Conservation (phyloP, 2,888 invertebrate species). For the Plebejus melissa region DNA sequence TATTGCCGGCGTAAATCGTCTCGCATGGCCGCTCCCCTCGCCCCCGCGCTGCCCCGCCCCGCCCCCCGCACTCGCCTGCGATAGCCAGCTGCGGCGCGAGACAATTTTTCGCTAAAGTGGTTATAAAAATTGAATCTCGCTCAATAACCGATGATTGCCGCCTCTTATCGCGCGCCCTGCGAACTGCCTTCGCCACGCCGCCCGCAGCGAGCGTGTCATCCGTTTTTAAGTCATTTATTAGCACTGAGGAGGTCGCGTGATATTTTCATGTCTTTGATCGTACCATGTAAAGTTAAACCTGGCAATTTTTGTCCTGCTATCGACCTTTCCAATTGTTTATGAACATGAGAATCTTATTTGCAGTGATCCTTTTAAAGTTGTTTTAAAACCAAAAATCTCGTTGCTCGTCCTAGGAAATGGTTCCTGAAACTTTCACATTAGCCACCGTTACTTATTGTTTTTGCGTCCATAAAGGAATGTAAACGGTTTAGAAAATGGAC, state of each 20-base stretch:
- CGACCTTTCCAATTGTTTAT: background rate
- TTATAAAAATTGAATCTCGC: slow-evolving; percentile 69
- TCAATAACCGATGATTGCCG: slow-evolving; percentile 56
- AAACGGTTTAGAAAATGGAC: background rate
- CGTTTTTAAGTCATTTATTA: slow-evolving; percentile 12
- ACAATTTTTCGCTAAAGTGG: slow-evolving; percentile 77
- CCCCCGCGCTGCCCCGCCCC: background rate
- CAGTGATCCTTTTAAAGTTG: background rate
- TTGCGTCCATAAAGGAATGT: background rate
- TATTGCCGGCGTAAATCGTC: slow-evolving; percentile 25
- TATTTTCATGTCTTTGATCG: background rate
- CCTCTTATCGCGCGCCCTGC: slow-evolving; percentile 23
- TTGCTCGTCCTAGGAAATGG: background rate
- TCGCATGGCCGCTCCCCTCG: slow-evolving; percentile 29
- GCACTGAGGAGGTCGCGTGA: background rate
- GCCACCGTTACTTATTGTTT: background rate
- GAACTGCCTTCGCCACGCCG: slow-evolving; percentile 15
- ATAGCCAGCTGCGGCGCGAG: slow-evolving; percentile 65
- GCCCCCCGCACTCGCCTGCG: slow-evolving; percentile 34
- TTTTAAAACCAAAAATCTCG: background rate
- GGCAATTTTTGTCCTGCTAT: background rate
- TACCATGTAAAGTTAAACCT: background rate
- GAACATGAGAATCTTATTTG: background rate
- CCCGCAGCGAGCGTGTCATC: background rate
- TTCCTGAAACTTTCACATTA: background rate